Conservation (phyloP, 1,140 invertebrate species). For the Anoplolepis gracilipes region DNA sequence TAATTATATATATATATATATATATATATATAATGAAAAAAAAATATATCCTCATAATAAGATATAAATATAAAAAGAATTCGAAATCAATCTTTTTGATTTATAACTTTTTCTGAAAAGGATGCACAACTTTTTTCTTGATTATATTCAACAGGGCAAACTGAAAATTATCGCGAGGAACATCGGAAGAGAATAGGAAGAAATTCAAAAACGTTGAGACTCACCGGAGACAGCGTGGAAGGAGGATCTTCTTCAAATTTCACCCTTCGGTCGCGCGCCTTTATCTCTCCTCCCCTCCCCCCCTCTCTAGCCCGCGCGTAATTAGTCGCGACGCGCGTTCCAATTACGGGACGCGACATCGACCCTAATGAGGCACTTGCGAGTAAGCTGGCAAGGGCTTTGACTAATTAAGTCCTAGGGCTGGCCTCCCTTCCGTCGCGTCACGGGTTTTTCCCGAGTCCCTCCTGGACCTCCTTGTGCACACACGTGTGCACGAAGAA, state of each 20-base stretch:
- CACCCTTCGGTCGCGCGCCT: slow-evolving; percentile 36
- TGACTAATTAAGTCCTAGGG: slow-evolving; percentile 79
- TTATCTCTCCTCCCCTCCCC: not conserved
- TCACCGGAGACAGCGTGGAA: not conserved
- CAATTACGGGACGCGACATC: slow-evolving; percentile 77
- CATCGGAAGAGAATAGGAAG: slow-evolving; percentile 20
- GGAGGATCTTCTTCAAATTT: slow-evolving; percentile 47
- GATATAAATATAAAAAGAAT: slow-evolving; percentile 3
- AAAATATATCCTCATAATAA: not conserved
- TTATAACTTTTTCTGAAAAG: not conserved
- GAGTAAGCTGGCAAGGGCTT: slow-evolving; percentile 77
- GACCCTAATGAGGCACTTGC: slow-evolving; percentile 79
- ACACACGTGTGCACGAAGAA: slow-evolving; percentile 59
- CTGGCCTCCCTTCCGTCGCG: slow-evolving; percentile 26
- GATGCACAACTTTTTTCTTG: not conserved
- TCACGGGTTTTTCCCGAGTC: slow-evolving; percentile 43
- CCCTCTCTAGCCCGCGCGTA: slow-evolving; percentile 67
- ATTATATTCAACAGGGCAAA: not conserved
- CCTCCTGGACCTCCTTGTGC: slow-evolving; percentile 46
- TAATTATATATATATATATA: too few relatives aligned
- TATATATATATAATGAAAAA: too few relatives aligned
- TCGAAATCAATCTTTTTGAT: not conserved
- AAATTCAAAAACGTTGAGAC: slow-evolving; percentile 33
- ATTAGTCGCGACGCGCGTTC: slow-evolving; percentile 76
- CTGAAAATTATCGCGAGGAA: slow-evolving; percentile 12